Percentiles rank a stretch among this genome's conserved stretches.
These are phyloP conservation scores for Calcarius lapponicus DNA, from an alignment of 2,797 vertebrate genomes.

Conservation along the genomic window DNA sequence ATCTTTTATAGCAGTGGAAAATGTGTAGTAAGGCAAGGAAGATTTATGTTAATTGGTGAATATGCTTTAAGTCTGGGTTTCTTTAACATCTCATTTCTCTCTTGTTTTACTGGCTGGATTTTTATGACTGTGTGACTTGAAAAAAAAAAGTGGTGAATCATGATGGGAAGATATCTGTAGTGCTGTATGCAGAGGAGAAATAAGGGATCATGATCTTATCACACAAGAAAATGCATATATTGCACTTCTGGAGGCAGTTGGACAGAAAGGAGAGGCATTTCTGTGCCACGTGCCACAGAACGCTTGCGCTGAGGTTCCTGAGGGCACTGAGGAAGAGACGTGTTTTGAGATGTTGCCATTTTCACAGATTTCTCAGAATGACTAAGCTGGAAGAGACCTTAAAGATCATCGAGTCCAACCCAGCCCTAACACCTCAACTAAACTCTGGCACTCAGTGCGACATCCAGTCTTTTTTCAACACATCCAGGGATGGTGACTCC, in stretches of 20 bases:
- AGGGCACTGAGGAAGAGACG: background rate
- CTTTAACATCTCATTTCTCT: background rate
- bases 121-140: background rate
- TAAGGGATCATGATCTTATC: background rate
- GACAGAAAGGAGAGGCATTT: background rate
- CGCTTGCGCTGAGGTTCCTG: background rate
- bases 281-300: rapidly evolving
- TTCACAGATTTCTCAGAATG: background rate
- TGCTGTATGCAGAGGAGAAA: background rate
- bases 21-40: background rate
- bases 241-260: background rate
- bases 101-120: background rate
- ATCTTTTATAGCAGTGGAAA: background rate
- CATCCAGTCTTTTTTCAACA: background rate
- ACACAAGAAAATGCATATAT: rapidly evolving
- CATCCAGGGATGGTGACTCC: background rate
- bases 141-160: background rate
- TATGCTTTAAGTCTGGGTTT: background rate
- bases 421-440: background rate
- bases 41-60: background rate
- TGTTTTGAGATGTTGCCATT: background rate
- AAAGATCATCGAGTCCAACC: background rate
- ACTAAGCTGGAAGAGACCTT: background rate
- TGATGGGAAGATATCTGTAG: background rate
- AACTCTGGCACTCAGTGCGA: background rate